phyloP scores from a whole-genome alignment of 1,140 invertebrate species.

The Ceratosolen fusciceps region DNA sequence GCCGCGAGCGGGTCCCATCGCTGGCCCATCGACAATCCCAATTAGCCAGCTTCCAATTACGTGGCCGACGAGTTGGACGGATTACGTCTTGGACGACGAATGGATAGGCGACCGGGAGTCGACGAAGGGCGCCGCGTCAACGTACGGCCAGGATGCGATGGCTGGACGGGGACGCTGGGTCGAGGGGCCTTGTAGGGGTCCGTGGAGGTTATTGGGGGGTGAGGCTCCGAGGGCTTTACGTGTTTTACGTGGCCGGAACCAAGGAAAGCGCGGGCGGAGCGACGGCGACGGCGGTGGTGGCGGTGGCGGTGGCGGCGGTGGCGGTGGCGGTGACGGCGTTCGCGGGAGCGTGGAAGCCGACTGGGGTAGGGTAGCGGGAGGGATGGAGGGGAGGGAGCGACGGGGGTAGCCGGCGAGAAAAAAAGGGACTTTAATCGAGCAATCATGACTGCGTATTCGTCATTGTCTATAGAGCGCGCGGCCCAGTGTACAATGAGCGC shows the following conservation, averaged over 20 bases:
- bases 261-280: not conserved
- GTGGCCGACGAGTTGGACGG: slow-evolving; percentile 5
- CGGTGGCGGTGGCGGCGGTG: not conserved
- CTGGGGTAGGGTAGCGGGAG: not conserved
- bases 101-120: no score
- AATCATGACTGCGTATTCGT: slow-evolving; percentile 50
- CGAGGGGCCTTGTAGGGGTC: no score
- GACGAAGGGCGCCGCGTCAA: no score
- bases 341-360: not conserved
- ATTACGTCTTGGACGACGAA: no score
- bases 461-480: slow-evolving; percentile 36
- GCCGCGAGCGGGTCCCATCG: not conserved
- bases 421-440: slow-evolving; percentile 45
- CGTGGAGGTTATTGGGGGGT: not conserved
- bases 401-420: slow-evolving; percentile 2
- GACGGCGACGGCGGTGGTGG: not conserved
- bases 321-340: not conserved
- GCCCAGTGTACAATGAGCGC: slow-evolving; percentile 11
- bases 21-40: slow-evolving; percentile 23
- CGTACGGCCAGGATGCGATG: no score
- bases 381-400: not conserved
- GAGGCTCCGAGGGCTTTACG: no score
- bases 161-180: no score
- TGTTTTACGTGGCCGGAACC: no score
- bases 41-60: slow-evolving; percentile 44